A percentile compares a stretch with the other conserved stretches of the same genome.
Evolutionary conservation across 2,113 vertebrate species (phyloP).

Genomic region (Gorilla gorilla): DNA sequence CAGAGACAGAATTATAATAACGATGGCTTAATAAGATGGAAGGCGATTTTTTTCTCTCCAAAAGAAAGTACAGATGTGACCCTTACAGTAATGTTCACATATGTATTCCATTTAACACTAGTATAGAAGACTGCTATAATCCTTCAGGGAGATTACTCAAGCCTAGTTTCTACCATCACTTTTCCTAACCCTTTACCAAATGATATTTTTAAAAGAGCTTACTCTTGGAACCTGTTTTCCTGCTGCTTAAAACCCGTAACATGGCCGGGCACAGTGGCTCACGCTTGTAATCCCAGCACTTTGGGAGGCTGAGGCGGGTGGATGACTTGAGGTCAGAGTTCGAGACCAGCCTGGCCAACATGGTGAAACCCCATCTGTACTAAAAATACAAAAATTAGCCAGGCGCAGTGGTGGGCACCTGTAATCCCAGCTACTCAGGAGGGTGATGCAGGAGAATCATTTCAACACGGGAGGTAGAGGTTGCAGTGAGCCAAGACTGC

Average conservation of each 20-base stretch:
- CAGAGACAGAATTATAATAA: not conserved
- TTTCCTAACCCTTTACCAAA: constrained; percentile 20
- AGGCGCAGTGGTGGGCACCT: no score
- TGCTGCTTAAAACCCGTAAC: not conserved
- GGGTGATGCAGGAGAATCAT: no score
- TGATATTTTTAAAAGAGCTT: not conserved
- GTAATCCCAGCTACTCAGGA: no score
- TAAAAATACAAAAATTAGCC: no score
- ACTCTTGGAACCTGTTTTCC: not conserved
- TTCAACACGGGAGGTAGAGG: no score
- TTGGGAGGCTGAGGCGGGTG: no score
- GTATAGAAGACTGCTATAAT: not conserved
- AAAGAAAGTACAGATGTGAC: not conserved
- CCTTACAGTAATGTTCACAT: not conserved
- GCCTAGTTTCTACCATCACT: not conserved
- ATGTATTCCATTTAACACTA: not conserved
- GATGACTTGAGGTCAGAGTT: no score
- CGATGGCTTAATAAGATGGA: not conserved
- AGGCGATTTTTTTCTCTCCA: not conserved
- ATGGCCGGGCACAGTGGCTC: no score
- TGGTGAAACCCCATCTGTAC: no score
- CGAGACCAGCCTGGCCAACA: no score
- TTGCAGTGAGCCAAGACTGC: no score
- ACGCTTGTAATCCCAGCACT: no score
- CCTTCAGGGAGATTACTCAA: not conserved